Conservation (phyloP, 2,797 vertebrate genomes). For the Acipenser ruthenus region DNA sequence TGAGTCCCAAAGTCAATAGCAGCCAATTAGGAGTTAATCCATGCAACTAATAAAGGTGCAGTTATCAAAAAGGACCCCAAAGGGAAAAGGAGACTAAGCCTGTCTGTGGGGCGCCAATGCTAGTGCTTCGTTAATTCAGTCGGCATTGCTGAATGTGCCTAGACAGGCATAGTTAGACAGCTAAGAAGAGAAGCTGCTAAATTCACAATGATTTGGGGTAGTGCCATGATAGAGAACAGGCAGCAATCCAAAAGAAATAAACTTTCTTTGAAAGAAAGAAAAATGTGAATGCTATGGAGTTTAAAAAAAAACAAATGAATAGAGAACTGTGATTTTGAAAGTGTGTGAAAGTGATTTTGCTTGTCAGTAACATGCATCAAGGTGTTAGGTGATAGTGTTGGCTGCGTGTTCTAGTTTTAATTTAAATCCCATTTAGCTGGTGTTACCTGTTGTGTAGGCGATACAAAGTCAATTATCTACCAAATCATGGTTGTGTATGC, state of each 20-base stretch:
- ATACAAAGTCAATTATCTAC: no score
- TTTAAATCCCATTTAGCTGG: no score
- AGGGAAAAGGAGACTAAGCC: slow-evolving; percentile 31
- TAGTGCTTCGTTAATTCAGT: slow-evolving; percentile 36
- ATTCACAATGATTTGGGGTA: not conserved
- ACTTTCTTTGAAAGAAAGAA: slow-evolving; percentile 31
- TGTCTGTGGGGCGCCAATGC: slow-evolving; percentile 33
- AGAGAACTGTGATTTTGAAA: not conserved
- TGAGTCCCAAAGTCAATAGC: slow-evolving; percentile 23
- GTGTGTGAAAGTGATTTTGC: no score
- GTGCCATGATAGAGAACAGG: slow-evolving; percentile 19
- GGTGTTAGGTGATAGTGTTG: no score
- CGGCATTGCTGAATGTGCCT: slow-evolving; percentile 8
- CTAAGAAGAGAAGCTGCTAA: not conserved
- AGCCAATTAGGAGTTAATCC: slow-evolving; percentile 32
- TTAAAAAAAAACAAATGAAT: slow-evolving; percentile 14
- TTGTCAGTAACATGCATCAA: no score
- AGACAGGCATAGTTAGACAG: not conserved
- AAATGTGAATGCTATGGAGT: slow-evolving; percentile 35
- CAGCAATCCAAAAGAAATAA: slow-evolving; percentile 24
- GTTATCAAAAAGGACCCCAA: slow-evolving; percentile 33
- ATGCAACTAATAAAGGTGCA: slow-evolving; percentile 32
- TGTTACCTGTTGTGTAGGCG: no score
- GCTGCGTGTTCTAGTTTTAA: no score
- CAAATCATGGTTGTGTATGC: no score